Evolutionary conservation across 2,113 vertebrate genomes (phyloP).

Genomic region (Gobio gobio): DNA sequence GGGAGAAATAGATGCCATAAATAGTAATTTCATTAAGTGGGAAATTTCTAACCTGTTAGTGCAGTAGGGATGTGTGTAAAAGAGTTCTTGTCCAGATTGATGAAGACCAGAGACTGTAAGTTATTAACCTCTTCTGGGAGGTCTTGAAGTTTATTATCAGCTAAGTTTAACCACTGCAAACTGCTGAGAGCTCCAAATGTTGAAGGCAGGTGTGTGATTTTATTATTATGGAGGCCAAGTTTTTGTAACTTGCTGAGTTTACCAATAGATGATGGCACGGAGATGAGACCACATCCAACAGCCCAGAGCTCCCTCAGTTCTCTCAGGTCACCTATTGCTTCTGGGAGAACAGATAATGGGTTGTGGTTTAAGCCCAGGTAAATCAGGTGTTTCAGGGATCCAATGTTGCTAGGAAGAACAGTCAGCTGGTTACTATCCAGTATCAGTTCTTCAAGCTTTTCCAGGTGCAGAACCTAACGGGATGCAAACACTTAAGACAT

Average conservation of each 20-base stretch:
- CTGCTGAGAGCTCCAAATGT: conserved; percentile 38
- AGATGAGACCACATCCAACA: conserved; percentile 39
- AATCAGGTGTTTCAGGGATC: conserved; percentile 45
- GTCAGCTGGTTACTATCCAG: conserved; percentile 56
- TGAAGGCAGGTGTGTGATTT: conserved; percentile 42
- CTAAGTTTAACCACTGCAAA: conserved; percentile 57
- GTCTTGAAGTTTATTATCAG: conserved; percentile 53
- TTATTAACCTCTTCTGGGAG: conserved; percentile 43
- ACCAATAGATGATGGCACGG: conserved; percentile 43
- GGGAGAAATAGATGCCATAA: neutral
- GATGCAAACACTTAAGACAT: neutral
- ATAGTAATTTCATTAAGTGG: neutral
- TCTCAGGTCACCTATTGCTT: conserved; percentile 52
- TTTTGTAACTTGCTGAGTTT: conserved; percentile 54
- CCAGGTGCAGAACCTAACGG: conserved; percentile 51
- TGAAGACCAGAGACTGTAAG: conserved; percentile 50
- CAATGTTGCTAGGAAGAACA: conserved; percentile 51
- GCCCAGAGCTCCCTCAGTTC: conserved; percentile 57
- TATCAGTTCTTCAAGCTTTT: conserved; percentile 51
- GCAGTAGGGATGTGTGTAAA: conserved; percentile 48
- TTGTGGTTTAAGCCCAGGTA: conserved; percentile 55
- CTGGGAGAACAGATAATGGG: conserved; percentile 47
- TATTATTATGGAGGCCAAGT: conserved; percentile 49
- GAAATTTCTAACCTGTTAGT: conserved; percentile 46
- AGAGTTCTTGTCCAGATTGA: conserved; percentile 50